Conservation (phyloP, 2,113 vertebrate genomes). For the Capreolus pygargus region DNA sequence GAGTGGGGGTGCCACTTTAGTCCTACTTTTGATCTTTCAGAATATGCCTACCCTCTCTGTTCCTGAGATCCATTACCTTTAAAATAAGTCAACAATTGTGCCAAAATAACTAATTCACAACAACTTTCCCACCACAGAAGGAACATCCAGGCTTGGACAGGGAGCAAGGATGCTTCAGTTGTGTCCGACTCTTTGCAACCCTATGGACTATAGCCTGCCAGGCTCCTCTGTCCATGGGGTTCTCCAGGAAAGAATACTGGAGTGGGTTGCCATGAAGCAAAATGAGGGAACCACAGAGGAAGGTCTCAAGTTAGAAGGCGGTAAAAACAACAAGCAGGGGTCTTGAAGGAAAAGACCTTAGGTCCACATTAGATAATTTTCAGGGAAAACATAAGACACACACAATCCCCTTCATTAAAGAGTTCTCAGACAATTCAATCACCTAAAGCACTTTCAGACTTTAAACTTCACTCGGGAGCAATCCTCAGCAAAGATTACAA, state of each 20-base stretch:
- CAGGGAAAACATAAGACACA: neutral
- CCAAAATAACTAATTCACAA: neutral
- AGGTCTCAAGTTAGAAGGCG: neutral
- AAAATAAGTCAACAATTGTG: neutral
- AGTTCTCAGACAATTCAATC: neutral
- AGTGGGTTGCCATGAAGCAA: neutral
- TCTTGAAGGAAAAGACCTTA: neutral
- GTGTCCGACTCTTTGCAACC: neutral
- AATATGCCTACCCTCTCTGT: neutral
- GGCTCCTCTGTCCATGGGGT: neutral
- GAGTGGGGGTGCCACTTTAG: no score
- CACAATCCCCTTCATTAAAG: neutral
- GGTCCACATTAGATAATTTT: neutral
- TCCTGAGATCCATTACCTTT: neutral
- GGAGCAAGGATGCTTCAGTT: neutral
- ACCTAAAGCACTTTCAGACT: neutral
- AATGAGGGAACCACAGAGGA: neutral
- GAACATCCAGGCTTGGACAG: neutral
- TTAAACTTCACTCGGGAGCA: slow-evolving; percentile 13
- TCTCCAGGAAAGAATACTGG: neutral
- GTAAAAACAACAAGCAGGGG: neutral
- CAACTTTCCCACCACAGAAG: neutral
- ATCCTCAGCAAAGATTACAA: slow-evolving; percentile 52
- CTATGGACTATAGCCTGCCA: neutral
- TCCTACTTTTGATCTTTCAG: neutral